Evolutionary conservation across 2,113 vertebrate species (phyloP).

Genomic region (Cairina moschata): DNA sequence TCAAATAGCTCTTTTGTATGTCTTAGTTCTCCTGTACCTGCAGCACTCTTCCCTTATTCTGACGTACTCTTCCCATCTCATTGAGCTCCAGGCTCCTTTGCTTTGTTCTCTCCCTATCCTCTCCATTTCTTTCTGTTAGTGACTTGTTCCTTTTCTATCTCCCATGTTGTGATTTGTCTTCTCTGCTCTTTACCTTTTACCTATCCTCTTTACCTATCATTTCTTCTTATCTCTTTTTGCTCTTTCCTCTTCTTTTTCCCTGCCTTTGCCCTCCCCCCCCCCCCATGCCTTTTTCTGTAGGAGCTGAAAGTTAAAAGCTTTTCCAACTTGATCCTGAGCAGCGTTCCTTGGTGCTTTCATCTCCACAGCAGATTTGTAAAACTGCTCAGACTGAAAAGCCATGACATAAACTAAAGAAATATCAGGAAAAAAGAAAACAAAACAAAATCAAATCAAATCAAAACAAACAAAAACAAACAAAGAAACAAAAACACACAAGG

Average conservation of each 20-base stretch:
- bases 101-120: slow-evolving; percentile 45
- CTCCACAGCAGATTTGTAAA: slow-evolving; percentile 78
- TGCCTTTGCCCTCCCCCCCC: not conserved
- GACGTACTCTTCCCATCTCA: slow-evolving; percentile 16
- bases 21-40: not conserved
- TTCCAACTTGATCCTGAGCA: slow-evolving; percentile 79
- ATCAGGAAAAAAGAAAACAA: slow-evolving; percentile 3
- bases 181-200: slow-evolving; percentile 41
- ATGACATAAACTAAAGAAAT: slow-evolving; percentile 75
- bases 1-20: slow-evolving; percentile 25
- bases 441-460: not conserved
- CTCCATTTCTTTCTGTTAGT: slow-evolving; percentile 28
- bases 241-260: slow-evolving; percentile 24
- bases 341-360: slow-evolving; percentile 78
- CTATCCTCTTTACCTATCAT: not conserved
- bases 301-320: slow-evolving; percentile 81
- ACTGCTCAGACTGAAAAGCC: slow-evolving; percentile 75
- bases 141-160: slow-evolving; percentile 30
- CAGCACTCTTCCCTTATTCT: not conserved
- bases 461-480: not conserved
- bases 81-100: slow-evolving; percentile 4
- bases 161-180: slow-evolving; percentile 34
- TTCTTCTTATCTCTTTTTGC: slow-evolving; percentile 36
- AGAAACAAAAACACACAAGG: not conserved
- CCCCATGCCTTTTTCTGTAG: slow-evolving; percentile 66